These are phyloP conservation scores for Microdon myrmicae DNA, from an alignment of 2,888 invertebrate species.

Conservation along the genomic window DNA sequence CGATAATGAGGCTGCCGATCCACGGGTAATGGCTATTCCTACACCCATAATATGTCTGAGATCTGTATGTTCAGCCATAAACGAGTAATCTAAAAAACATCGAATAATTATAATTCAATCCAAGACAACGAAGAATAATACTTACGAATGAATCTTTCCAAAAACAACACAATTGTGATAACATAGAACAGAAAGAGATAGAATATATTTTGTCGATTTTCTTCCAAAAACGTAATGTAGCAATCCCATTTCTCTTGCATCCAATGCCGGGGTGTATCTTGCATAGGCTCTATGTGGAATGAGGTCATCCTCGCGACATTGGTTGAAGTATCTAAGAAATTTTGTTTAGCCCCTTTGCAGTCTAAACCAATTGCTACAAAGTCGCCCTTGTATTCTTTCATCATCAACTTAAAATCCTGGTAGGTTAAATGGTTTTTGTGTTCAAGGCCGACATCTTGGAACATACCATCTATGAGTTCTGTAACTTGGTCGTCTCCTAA, in stretches of 20 bases:
- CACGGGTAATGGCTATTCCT: conserved; percentile 93
- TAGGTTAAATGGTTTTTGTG: conserved; percentile 91
- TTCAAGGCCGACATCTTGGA: conserved; percentile 88
- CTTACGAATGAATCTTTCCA: conserved; percentile 93
- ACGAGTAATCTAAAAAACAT: conserved; percentile 81
- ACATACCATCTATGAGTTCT: conserved; percentile 94
- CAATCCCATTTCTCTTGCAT: conserved; percentile 84
- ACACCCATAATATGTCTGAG: conserved; percentile 96
- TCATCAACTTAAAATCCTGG: conserved; percentile 92
- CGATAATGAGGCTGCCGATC: conserved; percentile 92
- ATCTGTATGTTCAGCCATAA: conserved; percentile 96
- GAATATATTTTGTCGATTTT: conserved; percentile 95
- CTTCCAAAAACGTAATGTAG: conserved; percentile 90
- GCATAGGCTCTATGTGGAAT: conserved; percentile 86
- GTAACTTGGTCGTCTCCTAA: conserved; percentile 90
- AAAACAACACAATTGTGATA: conserved; percentile 91
- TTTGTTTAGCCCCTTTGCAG: conserved; percentile 94
- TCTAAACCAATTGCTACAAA: conserved; percentile 94
- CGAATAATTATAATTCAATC: background rate
- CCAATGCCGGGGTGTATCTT: conserved; percentile 78
- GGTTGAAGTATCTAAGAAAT: conserved; percentile 92
- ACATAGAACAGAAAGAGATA: conserved; percentile 95
- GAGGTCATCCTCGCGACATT: conserved; percentile 96
- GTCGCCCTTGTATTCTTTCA: conserved; percentile 96
- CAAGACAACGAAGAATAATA: conserved; percentile 2